These are phyloP conservation scores for Neoascia interrupta DNA, from an alignment of 2,888 invertebrate genomes.

Conservation along the genomic window DNA sequence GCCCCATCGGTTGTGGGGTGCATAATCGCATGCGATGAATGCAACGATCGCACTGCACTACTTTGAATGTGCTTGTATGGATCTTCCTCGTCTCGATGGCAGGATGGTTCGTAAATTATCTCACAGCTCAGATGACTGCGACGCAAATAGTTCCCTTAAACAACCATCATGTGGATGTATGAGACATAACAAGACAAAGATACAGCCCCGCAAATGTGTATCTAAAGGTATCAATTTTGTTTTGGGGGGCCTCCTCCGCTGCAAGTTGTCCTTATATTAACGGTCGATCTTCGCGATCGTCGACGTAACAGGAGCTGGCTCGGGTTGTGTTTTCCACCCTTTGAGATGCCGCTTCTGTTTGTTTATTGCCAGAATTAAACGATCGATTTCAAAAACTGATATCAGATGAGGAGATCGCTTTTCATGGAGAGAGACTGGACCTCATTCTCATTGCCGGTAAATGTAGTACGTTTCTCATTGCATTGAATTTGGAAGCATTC, in stretches of 20 bases:
- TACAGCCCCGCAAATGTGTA: conserved; percentile 4
- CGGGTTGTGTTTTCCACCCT: conserved; percentile 46
- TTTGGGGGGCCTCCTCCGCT: conserved; percentile 9
- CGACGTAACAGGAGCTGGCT: conserved; percentile 60
- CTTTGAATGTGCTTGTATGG: conserved; percentile 52
- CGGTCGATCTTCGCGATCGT: neutral
- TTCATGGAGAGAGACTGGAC: conserved; percentile 7
- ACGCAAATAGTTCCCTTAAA: conserved; percentile 61
- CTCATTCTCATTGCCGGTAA: neutral
- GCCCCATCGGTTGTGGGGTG: conserved; percentile 32
- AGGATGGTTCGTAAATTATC: conserved; percentile 52
- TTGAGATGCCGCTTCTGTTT: conserved; percentile 70
- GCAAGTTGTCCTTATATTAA: neutral
- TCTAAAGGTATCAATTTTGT: conserved; percentile 55
- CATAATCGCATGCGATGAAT: conserved; percentile 30
- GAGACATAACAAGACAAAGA: conserved; percentile 35
- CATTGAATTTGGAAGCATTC: conserved; percentile 17
- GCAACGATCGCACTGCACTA: conserved; percentile 43
- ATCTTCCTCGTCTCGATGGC: neutral
- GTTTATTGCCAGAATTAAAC: conserved; percentile 70
- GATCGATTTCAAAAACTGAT: conserved; percentile 65
- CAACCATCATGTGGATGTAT: conserved; percentile 49
- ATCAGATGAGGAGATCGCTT: conserved; percentile 39
- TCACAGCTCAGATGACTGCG: conserved; percentile 40
- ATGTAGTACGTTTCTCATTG: conserved; percentile 23